Percentiles rank a stretch among this genome's conserved stretches.
phyloP scores from a whole-genome alignment of 2,113 vertebrate species.

The Cebus imitator region DNA sequence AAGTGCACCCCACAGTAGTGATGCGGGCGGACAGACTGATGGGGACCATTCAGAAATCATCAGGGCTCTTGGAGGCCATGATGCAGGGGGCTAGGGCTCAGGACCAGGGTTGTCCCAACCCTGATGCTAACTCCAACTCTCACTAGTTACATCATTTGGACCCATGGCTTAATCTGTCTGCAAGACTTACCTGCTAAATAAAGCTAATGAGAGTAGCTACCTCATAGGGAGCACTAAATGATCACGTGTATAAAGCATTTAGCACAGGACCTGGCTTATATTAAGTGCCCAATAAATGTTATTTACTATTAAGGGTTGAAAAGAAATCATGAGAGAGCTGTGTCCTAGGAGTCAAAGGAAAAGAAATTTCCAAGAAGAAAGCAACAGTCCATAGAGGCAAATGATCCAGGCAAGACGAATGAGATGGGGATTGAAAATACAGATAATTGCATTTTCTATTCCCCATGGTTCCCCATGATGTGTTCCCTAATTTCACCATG shows the following conservation, averaged over 20 bases:
- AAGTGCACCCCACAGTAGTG: fast-evolving
- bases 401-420: background rate
- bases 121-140: background rate
- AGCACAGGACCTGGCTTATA: background rate
- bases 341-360: background rate
- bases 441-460: background rate
- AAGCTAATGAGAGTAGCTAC: background rate
- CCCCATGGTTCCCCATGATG: too few relatives aligned
- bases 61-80: background rate
- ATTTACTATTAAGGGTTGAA: background rate
- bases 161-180: background rate
- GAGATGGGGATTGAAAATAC: background rate
- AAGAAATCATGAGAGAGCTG: background rate
- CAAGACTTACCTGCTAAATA: background rate
- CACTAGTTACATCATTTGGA: too few relatives aligned
- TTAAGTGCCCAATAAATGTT: background rate
- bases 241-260: background rate
- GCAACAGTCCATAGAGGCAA: background rate
- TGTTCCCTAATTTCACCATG: background rate
- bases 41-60: background rate
- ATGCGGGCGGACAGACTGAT: background rate
- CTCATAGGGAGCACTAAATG: background rate
- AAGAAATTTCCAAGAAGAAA: background rate
- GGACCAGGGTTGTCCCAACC: too few relatives aligned
- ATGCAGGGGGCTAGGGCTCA: background rate